Percentiles rank a stretch among this genome's conserved stretches.
Evolutionary conservation across 2,113 vertebrate genomes (phyloP).

Genomic region (Thermophis baileyi): DNA sequence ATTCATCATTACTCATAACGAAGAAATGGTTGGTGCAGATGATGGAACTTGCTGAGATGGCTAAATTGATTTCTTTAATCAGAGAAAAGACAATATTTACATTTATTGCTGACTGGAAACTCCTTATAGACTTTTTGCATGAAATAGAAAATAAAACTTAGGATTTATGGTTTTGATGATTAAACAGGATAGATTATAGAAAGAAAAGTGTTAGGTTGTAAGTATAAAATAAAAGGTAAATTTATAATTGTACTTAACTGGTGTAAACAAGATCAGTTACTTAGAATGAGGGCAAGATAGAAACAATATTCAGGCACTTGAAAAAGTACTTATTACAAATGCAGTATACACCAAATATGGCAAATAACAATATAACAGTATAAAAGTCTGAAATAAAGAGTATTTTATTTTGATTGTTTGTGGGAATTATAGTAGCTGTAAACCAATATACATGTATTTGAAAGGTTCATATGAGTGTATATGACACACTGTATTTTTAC

Average conservation of each 20-base stretch:
- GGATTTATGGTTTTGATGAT: not conserved
- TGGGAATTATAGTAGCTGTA: not conserved
- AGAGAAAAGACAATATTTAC: not conserved
- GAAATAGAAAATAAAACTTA: not conserved
- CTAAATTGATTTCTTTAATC: not conserved
- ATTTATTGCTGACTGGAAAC: not conserved
- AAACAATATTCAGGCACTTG: not conserved
- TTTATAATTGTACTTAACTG: not conserved
- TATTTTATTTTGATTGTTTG: not conserved
- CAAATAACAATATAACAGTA: not conserved
- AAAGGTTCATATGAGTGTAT: not conserved
- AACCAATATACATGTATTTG: not conserved
- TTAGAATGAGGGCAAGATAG: not conserved
- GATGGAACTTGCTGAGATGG: not conserved
- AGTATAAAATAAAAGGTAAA: not conserved
- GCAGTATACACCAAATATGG: not conserved
- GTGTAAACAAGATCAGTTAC: not conserved
- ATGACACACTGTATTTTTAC: not conserved
- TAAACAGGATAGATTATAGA: not conserved
- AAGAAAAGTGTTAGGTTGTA: not conserved
- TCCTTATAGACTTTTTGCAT: not conserved
- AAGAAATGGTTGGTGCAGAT: not conserved
- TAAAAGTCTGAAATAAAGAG: not conserved
- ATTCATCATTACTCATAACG: not conserved
- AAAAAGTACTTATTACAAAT: not conserved